Base-by-base conservation (phyloP, 2,888 invertebrate species). In the Catocala fraxini region DNA sequence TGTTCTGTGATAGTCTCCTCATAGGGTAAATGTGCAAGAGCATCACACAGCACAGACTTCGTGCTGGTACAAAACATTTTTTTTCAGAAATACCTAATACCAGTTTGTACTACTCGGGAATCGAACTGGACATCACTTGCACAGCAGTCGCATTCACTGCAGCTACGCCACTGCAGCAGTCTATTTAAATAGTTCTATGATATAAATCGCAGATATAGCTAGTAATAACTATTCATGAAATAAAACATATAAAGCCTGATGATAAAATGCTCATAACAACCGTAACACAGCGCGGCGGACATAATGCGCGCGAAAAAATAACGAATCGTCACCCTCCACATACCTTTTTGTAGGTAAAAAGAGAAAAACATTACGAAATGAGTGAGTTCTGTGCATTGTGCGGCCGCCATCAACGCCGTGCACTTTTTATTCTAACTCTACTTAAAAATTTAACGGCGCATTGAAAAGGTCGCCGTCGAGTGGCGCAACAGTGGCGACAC, bases 371-470 rank as follows among this genome's bases (percentile, higher is more conserved):
- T 63, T 13, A 46, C 65, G 55, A 62, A 59, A 56, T 66, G 68
- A 69, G 69, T 56, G 70, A 65, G 68, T 58, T 51, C 61, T 43
- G 39, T 48, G 60, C 64, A 70, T 75, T 75, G 75, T 75, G 69
- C 62, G 53, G 42, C 51, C 61, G 54, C 58, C 65, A 66, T 54
- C 73, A 62, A 60, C 69, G 59, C 43, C 63, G 59, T 60, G 52
- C 11, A 58, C 65, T 71, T 75, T 75, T 75, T 70, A 75, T 76
- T 73, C 70, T 70, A 71, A 69, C 71, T 70, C 65, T 65, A 70
- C 73, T 75, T 76, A 70, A 70, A 75, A 76, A 75, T 71, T 65
- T 68, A 76, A 71, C 75, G 70, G 73, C 61, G 67, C 71, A 73
- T 76, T 76, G 67, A 73, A 75, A 76, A 63, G 71, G 71, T 75